Evolutionary conservation across 2,888 invertebrate genomes (phyloP).

Genomic region (Plemyria rubiginata): DNA sequence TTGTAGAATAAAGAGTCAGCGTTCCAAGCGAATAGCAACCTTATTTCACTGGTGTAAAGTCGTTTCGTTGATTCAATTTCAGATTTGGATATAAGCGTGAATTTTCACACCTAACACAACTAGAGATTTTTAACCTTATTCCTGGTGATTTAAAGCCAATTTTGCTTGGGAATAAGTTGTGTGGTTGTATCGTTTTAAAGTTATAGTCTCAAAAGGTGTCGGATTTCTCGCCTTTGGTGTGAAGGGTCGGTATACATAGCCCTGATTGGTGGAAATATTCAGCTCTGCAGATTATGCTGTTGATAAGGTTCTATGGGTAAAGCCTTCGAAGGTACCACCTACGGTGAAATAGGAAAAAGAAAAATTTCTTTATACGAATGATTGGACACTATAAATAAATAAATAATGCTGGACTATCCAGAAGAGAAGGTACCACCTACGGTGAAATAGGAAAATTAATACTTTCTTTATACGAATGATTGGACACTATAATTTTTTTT

Average conservation of each 20-base stretch:
- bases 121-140: slow-evolving; percentile 47
- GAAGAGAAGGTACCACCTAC: too few species aligned
- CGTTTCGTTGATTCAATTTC: slow-evolving; percentile 40
- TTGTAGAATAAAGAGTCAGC: slow-evolving; percentile 46
- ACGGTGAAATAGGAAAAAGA: not conserved
- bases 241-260: slow-evolving; percentile 69
- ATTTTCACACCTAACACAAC: slow-evolving; percentile 75
- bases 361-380: too few species aligned
- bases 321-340: slow-evolving; percentile 28
- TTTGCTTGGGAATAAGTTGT: slow-evolving; percentile 31
- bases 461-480: too few species aligned
- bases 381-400: too few species aligned
- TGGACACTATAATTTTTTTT: too few species aligned
- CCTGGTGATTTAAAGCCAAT: accelerated
- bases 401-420: too few species aligned
- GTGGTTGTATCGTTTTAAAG: slow-evolving; percentile 51
- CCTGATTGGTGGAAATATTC: slow-evolving; percentile 68
- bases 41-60: slow-evolving; percentile 46
- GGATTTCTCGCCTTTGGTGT: slow-evolving; percentile 82
- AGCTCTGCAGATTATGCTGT: slow-evolving; percentile 58
- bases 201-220: slow-evolving; percentile 65
- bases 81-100: slow-evolving; percentile 72
- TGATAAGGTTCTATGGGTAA: slow-evolving; percentile 18
- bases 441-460: too few species aligned
- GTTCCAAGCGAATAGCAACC: slow-evolving; percentile 46